phyloP scores from a whole-genome alignment of 2,797 vertebrate genomes.

The Falco rusticolus region DNA sequence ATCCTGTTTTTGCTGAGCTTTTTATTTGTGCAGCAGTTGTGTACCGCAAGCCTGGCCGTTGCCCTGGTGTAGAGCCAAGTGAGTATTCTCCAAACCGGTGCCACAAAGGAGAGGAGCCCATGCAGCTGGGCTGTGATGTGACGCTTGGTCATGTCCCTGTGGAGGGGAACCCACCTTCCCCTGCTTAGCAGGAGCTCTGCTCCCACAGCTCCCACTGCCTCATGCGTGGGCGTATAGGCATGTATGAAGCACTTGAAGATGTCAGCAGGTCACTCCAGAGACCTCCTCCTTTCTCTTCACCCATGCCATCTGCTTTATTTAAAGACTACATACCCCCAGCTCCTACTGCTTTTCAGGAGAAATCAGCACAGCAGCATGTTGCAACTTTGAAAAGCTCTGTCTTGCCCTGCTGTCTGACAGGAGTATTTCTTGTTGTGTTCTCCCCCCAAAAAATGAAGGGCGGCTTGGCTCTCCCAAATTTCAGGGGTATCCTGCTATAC shows the following conservation, averaged over 20 bases:
- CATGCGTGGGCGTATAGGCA: fast-evolving
- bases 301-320: fast-evolving
- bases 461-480: not conserved
- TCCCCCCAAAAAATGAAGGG: not conserved
- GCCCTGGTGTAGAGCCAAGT: not conserved
- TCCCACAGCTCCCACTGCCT: not conserved
- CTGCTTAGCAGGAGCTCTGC: not conserved
- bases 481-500: not conserved
- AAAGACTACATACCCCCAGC: not conserved
- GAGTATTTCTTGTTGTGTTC: not conserved
- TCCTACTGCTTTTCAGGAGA: not conserved
- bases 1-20: not conserved
- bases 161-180: too few species aligned
- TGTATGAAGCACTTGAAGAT: not conserved
- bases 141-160: fast-evolving
- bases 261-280: not conserved
- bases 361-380: fast-evolving
- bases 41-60: not conserved
- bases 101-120: not conserved
- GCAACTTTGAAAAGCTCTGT: not conserved
- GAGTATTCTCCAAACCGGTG: not conserved
- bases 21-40: not conserved
- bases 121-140: fast-evolving
- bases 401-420: not conserved
- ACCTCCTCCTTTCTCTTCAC: not conserved